Evolutionary conservation across 2,113 vertebrate species (phyloP).

Genomic region (Marmota monax): DNA sequence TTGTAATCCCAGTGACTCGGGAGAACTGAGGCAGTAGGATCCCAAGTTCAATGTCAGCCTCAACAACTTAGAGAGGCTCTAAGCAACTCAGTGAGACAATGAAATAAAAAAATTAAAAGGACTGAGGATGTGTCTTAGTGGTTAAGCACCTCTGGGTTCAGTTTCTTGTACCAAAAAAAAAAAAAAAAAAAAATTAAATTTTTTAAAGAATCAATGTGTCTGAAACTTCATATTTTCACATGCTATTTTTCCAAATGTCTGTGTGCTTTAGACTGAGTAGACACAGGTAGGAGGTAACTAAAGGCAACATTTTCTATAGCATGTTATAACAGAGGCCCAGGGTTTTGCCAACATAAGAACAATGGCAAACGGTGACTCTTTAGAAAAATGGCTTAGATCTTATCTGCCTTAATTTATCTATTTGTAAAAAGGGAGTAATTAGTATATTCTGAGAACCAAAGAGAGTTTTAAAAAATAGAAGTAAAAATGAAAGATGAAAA

Average conservation of each 20-base stretch:
- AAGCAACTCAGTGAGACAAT: no score
- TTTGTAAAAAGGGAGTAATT: neutral
- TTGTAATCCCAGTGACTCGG: no score
- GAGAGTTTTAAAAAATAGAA: neutral
- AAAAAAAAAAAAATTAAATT: no score
- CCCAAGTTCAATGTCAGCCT: no score
- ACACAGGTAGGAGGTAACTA: neutral
- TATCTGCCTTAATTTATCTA: neutral
- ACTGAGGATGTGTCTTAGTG: no score
- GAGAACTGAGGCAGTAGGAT: no score
- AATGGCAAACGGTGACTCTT: neutral
- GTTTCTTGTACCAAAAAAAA: no score
- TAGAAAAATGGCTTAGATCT: neutral
- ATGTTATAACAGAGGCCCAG: neutral
- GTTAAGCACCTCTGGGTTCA: no score
- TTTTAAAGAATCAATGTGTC: neutral
- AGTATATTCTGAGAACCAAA: constrained; percentile 5
- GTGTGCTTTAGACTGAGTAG: neutral
- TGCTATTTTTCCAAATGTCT: neutral
- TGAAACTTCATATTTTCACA: neutral
- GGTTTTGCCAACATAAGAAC: neutral
- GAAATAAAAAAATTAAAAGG: no score
- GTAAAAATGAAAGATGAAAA: neutral
- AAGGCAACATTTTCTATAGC: neutral
- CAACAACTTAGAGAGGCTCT: no score